Evolutionary conservation across 2,888 invertebrate species (phyloP).

Genomic region (Spilarctia lutea): DNA sequence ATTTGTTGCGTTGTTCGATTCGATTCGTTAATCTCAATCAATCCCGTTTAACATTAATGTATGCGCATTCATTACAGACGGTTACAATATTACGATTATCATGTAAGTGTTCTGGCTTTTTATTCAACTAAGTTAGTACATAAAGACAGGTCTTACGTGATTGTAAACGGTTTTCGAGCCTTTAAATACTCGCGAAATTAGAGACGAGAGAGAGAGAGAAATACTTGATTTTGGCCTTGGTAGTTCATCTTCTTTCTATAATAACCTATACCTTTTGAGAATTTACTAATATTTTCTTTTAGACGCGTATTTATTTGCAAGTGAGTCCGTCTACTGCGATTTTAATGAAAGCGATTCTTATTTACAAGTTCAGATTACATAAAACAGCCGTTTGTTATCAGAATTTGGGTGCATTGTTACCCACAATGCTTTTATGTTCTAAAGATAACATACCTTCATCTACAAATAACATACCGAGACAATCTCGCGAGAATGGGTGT

Average conservation of each 20-base stretch:
- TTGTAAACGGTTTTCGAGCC: neutral
- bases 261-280: neutral
- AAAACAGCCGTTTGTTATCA: conserved; percentile 47
- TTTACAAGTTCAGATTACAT: conserved; percentile 43
- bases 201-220: neutral
- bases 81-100: conserved; percentile 47
- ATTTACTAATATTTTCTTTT: neutral
- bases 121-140: neutral
- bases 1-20: conserved; percentile 40
- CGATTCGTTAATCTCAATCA: conserved; percentile 50
- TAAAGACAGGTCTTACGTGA: neutral
- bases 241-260: neutral
- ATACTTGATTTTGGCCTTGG: neutral
- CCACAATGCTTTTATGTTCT: conserved; percentile 50
- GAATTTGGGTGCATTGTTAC: conserved; percentile 54
- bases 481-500: conserved; percentile 78
- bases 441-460: conserved; percentile 65
- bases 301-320: neutral
- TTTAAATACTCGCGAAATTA: neutral
- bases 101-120: conserved; percentile 8
- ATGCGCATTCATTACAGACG: conserved; percentile 45
- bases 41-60: conserved; percentile 40
- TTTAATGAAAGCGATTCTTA: conserved; percentile 35
- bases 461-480: conserved; percentile 68
- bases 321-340: conserved; percentile 15